Conservation (phyloP, 2,888 invertebrate genomes). For the Cremastobaeus sp. region DNA sequence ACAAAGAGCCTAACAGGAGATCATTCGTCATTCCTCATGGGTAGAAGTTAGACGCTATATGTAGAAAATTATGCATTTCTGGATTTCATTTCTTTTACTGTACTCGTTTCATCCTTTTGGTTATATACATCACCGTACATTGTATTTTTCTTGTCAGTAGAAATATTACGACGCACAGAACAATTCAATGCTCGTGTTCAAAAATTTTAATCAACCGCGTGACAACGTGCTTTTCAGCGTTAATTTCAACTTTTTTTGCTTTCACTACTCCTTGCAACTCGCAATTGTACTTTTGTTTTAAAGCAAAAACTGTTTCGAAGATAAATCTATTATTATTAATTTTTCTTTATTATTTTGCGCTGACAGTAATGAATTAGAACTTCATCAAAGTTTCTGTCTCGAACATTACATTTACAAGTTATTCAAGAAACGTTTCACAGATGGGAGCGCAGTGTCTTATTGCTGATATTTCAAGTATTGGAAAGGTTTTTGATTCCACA, state of each 20-base stretch:
- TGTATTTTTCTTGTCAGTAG: constrained; percentile 21
- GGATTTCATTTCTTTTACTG: constrained; percentile 4
- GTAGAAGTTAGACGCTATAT: constrained; percentile 33
- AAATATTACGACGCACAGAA: constrained; percentile 19
- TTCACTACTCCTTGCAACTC: too few relatives aligned
- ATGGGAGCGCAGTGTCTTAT: too few relatives aligned
- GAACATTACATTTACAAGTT: too few relatives aligned
- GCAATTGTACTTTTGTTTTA: constrained; percentile 6
- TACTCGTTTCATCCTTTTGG: neutral
- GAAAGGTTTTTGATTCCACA: too few relatives aligned
- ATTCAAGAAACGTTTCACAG: too few relatives aligned
- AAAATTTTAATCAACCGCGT: constrained; percentile 27
- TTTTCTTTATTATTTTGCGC: too few relatives aligned
- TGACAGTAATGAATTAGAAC: too few relatives aligned
- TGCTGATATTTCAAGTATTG: too few relatives aligned
- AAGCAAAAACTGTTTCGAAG: too few relatives aligned
- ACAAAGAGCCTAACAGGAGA: too few relatives aligned
- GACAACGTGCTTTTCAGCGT: constrained; percentile 11
- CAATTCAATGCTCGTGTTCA: constrained; percentile 2
- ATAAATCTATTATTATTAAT: too few relatives aligned
- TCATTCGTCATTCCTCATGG: constrained; percentile 15
- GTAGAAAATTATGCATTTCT: constrained; percentile 15
- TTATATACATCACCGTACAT: constrained; percentile 8
- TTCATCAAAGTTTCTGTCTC: too few relatives aligned
- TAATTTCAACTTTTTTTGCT: constrained; percentile 1